Evolutionary conservation across 2,797 vertebrate species (phyloP).

Genomic region (Sebastes trivittatus): DNA sequence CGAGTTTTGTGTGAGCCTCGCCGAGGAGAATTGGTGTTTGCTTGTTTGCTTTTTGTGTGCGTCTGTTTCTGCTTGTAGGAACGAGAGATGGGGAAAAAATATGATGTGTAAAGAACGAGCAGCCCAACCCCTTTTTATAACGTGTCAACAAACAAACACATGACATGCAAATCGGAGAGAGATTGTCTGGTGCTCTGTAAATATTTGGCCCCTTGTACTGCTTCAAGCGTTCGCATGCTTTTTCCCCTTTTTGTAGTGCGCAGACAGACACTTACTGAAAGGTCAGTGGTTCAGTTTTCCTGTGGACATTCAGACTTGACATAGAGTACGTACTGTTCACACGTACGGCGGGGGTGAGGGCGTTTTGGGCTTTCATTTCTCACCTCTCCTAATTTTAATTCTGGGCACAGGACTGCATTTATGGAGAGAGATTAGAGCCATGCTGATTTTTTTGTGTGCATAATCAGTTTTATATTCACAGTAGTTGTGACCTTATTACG

Average conservation of each 20-base stretch:
- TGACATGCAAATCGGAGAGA: constrained; percentile 46
- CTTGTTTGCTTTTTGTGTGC: constrained; percentile 47
- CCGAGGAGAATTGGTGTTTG: constrained; percentile 48
- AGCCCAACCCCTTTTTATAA: constrained; percentile 34
- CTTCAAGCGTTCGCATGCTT: constrained; percentile 8
- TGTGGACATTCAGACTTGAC: background rate
- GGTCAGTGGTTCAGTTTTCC: constrained; percentile 28
- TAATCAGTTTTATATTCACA: constrained; percentile 42
- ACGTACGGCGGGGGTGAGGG: background rate
- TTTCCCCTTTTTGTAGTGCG: background rate
- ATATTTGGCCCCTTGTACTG: constrained; percentile 56
- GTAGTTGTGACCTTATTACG: constrained; percentile 26
- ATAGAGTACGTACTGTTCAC: background rate
- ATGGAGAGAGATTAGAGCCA: constrained; percentile 14
- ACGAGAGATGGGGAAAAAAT: constrained; percentile 33
- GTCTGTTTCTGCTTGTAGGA: constrained; percentile 38
- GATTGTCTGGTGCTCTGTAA: constrained; percentile 43
- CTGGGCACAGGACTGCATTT: background rate
- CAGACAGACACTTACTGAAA: constrained; percentile 26
- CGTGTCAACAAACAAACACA: constrained; percentile 65
- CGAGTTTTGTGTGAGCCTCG: constrained; percentile 31
- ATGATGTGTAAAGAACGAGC: constrained; percentile 33
- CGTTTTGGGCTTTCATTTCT: constrained; percentile 7
- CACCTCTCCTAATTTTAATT: background rate
- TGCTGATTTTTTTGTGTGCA: constrained; percentile 10